Evolutionary conservation across 2,113 vertebrate species (phyloP).

Genomic region (Eonycteris spelaea): DNA sequence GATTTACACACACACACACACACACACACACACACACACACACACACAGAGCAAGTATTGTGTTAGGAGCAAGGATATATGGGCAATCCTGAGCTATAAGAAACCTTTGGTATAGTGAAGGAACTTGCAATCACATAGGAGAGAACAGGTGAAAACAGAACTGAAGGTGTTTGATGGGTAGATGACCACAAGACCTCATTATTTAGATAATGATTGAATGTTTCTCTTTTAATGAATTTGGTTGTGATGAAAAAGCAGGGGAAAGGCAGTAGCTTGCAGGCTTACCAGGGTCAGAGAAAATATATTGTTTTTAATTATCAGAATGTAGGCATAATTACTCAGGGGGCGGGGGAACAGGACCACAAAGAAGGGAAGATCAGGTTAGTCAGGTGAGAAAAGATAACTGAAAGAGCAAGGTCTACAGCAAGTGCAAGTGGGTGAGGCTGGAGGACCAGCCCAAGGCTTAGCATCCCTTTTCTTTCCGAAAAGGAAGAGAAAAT

Average conservation of each 20-base stretch:
- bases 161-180: too few relatives aligned
- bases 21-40: too few relatives aligned
- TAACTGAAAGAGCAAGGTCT: not conserved
- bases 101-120: not conserved
- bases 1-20: not conserved
- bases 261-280: not conserved
- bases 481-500: not conserved
- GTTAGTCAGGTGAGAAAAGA: not conserved
- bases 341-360: not conserved
- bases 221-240: not conserved
- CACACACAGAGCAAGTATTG: not conserved
- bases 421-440: not conserved
- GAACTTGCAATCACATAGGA: not conserved
- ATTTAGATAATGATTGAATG: not conserved
- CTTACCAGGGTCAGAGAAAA: not conserved
- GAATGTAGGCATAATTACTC: not conserved
- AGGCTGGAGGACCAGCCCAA: not conserved
- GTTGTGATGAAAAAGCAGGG: not conserved
- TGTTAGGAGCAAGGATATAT: not conserved
- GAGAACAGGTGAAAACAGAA: not conserved
- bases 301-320: not conserved
- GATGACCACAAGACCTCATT: not conserved
- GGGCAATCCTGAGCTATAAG: not conserved
- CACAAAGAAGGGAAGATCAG: not conserved
- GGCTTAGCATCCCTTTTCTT: not conserved